phyloP scores from a whole-genome alignment of 2,797 vertebrate species.

The Lacerta viridis region DNA sequence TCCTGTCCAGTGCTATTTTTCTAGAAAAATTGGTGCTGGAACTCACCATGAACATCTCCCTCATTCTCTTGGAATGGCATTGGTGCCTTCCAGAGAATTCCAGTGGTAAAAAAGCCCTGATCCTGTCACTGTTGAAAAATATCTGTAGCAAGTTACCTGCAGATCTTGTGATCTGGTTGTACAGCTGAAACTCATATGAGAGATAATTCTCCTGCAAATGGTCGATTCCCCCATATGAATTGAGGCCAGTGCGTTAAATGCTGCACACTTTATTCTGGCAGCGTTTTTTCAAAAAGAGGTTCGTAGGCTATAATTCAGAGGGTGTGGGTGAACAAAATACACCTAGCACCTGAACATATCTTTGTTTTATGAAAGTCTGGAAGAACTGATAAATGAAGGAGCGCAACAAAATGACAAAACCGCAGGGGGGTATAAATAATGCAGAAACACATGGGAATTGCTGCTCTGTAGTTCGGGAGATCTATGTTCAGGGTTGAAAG shows the following conservation, averaged over 20 bases:
- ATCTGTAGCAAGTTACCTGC: constrained; percentile 14
- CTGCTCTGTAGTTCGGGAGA: constrained; percentile 43
- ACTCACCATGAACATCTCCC: too few relatives aligned
- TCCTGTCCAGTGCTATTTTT: too few relatives aligned
- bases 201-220: neutral
- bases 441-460: constrained; percentile 45
- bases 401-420: constrained; percentile 46
- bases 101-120: too few relatives aligned
- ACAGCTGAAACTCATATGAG: neutral
- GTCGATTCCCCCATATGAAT: neutral
- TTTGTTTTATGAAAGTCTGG: constrained; percentile 22
- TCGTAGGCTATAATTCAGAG: neutral
- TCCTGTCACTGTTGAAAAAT: accelerated
- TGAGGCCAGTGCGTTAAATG: neutral
- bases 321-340: neutral
- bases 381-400: constrained; percentile 34
- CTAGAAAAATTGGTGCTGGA: too few relatives aligned
- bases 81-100: too few relatives aligned
- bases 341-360: constrained; percentile 31
- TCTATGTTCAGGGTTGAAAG: constrained; percentile 15
- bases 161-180: constrained; percentile 23
- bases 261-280: neutral
- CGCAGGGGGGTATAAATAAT: constrained; percentile 59
- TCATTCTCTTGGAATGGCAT: too few relatives aligned
- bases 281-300: neutral